A percentile compares a stretch with the other conserved stretches of the same genome.
Conservation (phyloP, 2,888 invertebrate genomes). For the Latheticus oryzae region DNA sequence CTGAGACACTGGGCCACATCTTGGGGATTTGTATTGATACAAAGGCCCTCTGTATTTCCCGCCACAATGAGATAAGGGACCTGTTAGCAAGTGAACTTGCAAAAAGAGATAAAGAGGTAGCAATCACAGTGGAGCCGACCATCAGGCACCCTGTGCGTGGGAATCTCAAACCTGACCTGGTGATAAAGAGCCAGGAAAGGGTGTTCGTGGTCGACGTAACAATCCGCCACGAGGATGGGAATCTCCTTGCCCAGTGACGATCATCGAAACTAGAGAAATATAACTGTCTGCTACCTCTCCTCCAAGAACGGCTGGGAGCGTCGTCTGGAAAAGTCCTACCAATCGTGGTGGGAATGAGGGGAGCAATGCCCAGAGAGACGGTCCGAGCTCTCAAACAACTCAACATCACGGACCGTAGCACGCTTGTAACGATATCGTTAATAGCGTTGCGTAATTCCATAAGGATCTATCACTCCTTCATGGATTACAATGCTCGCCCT, state of each 20-base stretch:
- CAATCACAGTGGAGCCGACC: no score
- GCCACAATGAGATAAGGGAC: slow-evolving; percentile 48
- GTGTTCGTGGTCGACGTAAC: slow-evolving; percentile 54
- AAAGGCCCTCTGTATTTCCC: slow-evolving; percentile 46
- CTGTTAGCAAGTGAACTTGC: slow-evolving; percentile 35
- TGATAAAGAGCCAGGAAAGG: slow-evolving; percentile 47
- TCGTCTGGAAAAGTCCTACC: slow-evolving; percentile 50
- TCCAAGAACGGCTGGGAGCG: slow-evolving; percentile 32
- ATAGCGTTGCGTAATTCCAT: slow-evolving; percentile 53
- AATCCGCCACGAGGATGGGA: slow-evolving; percentile 47
- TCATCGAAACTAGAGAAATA: slow-evolving; percentile 51
- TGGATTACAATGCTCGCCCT: slow-evolving; percentile 51
- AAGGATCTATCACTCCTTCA: slow-evolving; percentile 52
- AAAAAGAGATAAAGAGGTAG: slow-evolving; percentile 40
- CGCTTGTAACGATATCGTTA: slow-evolving; percentile 49
- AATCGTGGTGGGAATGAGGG: slow-evolving; percentile 56
- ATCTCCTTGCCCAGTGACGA: slow-evolving; percentile 46
- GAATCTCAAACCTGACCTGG: slow-evolving; percentile 55
- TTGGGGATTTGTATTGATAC: slow-evolving; percentile 50
- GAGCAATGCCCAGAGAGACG: slow-evolving; percentile 55
- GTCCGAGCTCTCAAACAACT: slow-evolving; percentile 43
- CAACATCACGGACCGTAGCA: slow-evolving; percentile 43
- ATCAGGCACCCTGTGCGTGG: no score
- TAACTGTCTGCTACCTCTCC: slow-evolving; percentile 43
- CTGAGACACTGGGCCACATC: slow-evolving; percentile 57